Evolutionary conservation across 2,888 invertebrate species (phyloP).

Genomic region (Acanthoscelides obtectus): DNA sequence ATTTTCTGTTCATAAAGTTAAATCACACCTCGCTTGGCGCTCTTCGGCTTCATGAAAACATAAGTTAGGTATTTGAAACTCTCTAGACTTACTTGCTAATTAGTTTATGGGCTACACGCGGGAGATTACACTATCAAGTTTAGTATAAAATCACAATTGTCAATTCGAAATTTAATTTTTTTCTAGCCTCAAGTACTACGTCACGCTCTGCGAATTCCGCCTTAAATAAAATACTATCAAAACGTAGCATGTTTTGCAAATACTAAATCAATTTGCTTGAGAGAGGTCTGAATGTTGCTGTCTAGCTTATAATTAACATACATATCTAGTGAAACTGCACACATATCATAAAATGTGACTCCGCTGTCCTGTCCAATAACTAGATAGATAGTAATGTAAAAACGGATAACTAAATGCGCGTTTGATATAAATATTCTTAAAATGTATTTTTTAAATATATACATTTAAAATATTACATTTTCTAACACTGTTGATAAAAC

Average conservation of each 20-base stretch:
- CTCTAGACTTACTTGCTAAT: no score
- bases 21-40: no score
- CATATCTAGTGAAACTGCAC: slow-evolving; percentile 32
- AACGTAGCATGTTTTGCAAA: neutral
- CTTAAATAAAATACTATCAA: no score
- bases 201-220: no score
- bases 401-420: slow-evolving; percentile 29
- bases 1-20: no score
- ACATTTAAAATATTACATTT: slow-evolving; percentile 23
- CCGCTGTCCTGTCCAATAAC: slow-evolving; percentile 47
- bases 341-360: slow-evolving; percentile 44
- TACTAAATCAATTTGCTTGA: neutral
- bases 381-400: slow-evolving; percentile 35
- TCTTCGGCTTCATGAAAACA: no score
- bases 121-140: no score
- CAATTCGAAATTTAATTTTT: no score
- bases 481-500: neutral
- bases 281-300: neutral
- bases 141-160: no score
- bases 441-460: slow-evolving; percentile 45
- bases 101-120: no score
- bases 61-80: no score
- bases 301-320: slow-evolving; percentile 4
- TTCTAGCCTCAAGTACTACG: no score
- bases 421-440: slow-evolving; percentile 43